Evolutionary conservation across 1,140 invertebrate genomes (phyloP), one percentile per base, ranked within the genome.

Genomic region (Euglossa dilemma): DNA sequence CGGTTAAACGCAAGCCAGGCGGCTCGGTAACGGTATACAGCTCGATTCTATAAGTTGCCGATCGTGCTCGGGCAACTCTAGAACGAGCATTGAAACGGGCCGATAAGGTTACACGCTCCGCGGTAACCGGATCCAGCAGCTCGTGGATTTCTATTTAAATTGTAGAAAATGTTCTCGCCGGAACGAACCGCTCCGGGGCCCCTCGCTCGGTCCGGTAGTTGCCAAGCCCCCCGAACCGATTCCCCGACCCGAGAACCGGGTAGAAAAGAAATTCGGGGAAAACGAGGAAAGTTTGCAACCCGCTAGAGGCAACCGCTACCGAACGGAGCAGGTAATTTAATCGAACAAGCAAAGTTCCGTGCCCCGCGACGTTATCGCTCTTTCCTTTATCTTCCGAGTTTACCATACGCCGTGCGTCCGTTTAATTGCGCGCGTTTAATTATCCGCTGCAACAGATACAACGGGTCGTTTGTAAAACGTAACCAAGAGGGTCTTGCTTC

Each of bases 131-230:
- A 87, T 77, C 71, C 11, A 50, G 36, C 28, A 50, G 36, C 28
- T 82, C 70, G 57, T 71, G 77, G n/a, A 70, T 84, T 80, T 87
- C 86, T 66, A 87, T 84, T 80, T 77, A 73, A 80, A 87, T 87
- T 43, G 71, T 45, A 28, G 63, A 66, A 82, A 82, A 82, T 45
- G 28, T 45, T 73, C 36, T 47, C 28, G 23, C 54, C 25, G 6
- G 45, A 7, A 47, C 52, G 25, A 59, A 59, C 25, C 47, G 63
- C 18, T 63, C 8, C 52, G 59, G 36, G 12, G 0, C 0, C 18
- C 9, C 6, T 23, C 18, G n/a, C 12, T 5, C 50, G n/a, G 6
- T 11, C 23, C 11, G 18, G 14, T 12, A 43, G 7, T 8, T 8
- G 8, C 14, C 50, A n/a, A n/a, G n/a, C n/a, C n/a, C n/a, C n/a